Evolutionary conservation across 2,113 vertebrate genomes (phyloP), one percentile per base, ranked within the genome.

Genomic region (Craseonycteris thonglongyai): DNA sequence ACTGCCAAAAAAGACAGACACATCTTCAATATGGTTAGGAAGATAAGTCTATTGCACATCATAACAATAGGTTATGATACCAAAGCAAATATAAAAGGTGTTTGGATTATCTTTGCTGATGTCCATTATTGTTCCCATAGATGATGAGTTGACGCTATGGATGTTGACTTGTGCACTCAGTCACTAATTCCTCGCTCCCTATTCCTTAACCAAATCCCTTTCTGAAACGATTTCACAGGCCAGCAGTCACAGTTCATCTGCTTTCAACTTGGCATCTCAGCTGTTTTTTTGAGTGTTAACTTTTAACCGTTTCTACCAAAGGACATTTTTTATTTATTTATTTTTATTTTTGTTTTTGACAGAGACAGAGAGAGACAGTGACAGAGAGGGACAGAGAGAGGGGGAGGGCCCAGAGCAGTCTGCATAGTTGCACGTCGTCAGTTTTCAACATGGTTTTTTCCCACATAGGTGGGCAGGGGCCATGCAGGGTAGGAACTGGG

Each of bases 21-120:
- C n/a, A 58, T 56, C 38, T 81, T 79, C 56, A 71, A 54, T 72
- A 42, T 66, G 51, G 72, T 15, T 47, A 26, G 18, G 71, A 88
- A 93, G n/a, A 58, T 82, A 88, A 94, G 72, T 85, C 71, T 59
- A 59, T 22, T 88, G 13, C n/a, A 68, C 93, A 88, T 45, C 93
- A 88, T 45, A 61, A 72, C 74, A 66, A 68, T 49, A 56, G 81
- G 13, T 47, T 14, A 26, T 33, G 56, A 56, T 88, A 19, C 47
- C 72, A 88, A 80, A 81, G 5, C 47, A 94, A 93, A 83, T 51
- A 15, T 54, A n/a, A 61, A 94, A 65, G 35, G 38, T n/a, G 28
- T 83, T 49, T 59, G 35, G 14, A n/a, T 80, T 81, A 56, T 80
- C 30, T 75, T 86, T 40, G 24, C 58, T 84, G 33, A 19, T 88